Evolutionary conservation across 2,113 vertebrate species (phyloP).

Genomic region (Formicarius rufipectus): DNA sequence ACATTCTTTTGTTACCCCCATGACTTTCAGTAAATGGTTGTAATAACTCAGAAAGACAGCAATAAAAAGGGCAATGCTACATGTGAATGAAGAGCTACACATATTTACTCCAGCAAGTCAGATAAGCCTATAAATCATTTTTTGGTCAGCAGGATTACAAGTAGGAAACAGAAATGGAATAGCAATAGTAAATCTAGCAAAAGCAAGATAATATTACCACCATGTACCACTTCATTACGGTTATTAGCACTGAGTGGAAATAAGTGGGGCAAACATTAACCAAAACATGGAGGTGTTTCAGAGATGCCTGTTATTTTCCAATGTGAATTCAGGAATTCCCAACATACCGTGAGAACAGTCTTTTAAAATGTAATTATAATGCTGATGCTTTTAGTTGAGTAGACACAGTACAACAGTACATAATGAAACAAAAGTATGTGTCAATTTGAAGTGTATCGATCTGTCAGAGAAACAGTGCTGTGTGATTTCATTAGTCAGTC

Average conservation of each 20-base stretch:
- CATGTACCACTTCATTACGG: neutral
- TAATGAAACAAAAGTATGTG: neutral
- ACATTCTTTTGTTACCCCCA: neutral
- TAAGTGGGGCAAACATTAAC: neutral
- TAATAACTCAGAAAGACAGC: slow-evolving; percentile 13
- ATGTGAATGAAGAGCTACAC: neutral
- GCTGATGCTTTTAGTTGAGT: neutral
- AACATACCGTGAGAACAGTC: neutral
- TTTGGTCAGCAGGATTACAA: neutral
- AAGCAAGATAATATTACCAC: neutral
- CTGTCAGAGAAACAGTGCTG: neutral
- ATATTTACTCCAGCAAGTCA: neutral
- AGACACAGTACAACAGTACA: neutral
- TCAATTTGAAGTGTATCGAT: neutral
- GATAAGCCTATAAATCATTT: neutral
- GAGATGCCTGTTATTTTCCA: neutral
- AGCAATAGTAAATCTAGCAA: neutral
- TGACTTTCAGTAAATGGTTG: slow-evolving; percentile 16
- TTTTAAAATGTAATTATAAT: neutral
- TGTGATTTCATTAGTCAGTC: neutral
- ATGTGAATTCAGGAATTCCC: neutral
- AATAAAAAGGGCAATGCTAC: neutral
- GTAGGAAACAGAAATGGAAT: neutral
- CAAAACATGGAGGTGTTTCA: neutral
- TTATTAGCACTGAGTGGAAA: neutral